Evolutionary conservation across 2,888 invertebrate genomes (phyloP), one percentile per base, ranked within the genome.

Genomic region (Abrostola tripartita): DNA sequence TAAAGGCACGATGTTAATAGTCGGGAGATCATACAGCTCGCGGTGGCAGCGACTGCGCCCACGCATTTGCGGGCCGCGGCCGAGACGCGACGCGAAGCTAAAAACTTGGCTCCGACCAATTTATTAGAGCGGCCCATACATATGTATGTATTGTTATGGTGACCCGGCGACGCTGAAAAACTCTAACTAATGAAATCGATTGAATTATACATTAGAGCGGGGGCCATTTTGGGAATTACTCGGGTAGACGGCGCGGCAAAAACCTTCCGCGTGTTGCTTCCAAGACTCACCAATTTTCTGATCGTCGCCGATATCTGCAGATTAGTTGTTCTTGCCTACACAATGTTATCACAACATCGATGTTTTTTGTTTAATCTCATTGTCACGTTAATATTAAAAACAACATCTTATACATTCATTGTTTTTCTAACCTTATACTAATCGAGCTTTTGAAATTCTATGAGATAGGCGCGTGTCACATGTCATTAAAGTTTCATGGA

Each of bases 131-230:
- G 76, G 71, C 82, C 50, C 86, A 92, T 92, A 87, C 91, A 92
- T 92, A 93, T 92, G 91, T 87, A 92, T 90, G 88, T 81, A 84
- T 84, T 73, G 83, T 82, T 84, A 84, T 79, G 83, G 83, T 81
- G 82, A 83, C 79, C 79, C 75, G 71, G 82, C 84, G 88, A 76
- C 84, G 81, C 81, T 85, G 88, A 92, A 92, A 90, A 92, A 92
- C 90, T 89, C 79, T 80, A 74, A 80, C 88, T 91, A 91, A 92
- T 90, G 85, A 83, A 92, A 91, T 87, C 92, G 79, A 88, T 87
- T 93, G 93, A 89, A 93, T 93, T 91, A 93, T 83, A 91, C 93
- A 93, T 92, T 84, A 91, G 90, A 81, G 68, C 52, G 71, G 82
- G 78, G 76, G 82, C 90, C 85, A 88, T 90, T 92, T 89, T 75